phyloP scores from a whole-genome alignment of 1,140 invertebrate species.

The Ctenoplectra terminalis region DNA sequence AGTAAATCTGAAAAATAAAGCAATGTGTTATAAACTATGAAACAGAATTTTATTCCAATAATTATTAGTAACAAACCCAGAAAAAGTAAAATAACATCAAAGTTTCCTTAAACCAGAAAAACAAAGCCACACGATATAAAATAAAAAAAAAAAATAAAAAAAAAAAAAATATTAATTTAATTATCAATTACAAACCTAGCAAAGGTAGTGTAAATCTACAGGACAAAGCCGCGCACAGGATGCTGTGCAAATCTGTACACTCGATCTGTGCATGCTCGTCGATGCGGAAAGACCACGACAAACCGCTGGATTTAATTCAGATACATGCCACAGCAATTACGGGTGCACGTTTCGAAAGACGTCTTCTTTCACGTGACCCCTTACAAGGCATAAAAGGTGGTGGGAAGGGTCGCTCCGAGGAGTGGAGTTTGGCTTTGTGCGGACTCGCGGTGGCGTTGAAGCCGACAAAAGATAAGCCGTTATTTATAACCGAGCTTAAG shows the following conservation, averaged over 20 bases:
- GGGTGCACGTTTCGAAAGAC: conserved; percentile 71
- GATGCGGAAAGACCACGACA: conserved; percentile 51
- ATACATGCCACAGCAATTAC: conserved; percentile 75
- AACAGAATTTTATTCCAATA: too few species aligned
- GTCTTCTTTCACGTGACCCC: conserved; percentile 68
- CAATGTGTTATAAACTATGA: too few species aligned
- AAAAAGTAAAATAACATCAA: too few species aligned
- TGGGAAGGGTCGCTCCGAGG: conserved; percentile 44
- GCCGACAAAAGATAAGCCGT: conserved; percentile 77
- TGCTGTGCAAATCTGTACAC: background rate
- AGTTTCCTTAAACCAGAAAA: too few species aligned
- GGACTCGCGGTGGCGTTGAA: conserved; percentile 69
- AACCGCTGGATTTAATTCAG: conserved; percentile 70
- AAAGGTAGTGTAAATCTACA: background rate
- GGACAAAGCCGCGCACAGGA: background rate
- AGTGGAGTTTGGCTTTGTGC: conserved; percentile 71
- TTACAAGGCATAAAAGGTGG: conserved; percentile 62
- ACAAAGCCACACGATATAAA: too few species aligned
- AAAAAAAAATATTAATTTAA: too few species aligned
- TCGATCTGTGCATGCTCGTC: conserved; percentile 12
- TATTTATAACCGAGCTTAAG: conserved; percentile 77
- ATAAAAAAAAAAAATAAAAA: background rate
- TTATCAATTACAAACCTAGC: too few species aligned
- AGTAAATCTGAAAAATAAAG: too few species aligned
- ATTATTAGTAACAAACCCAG: too few species aligned